A percentile compares a stretch with the other conserved stretches of the same genome.
Evolutionary conservation across 2,797 vertebrate genomes (phyloP).

Genomic region (Acanthornis magna): DNA sequence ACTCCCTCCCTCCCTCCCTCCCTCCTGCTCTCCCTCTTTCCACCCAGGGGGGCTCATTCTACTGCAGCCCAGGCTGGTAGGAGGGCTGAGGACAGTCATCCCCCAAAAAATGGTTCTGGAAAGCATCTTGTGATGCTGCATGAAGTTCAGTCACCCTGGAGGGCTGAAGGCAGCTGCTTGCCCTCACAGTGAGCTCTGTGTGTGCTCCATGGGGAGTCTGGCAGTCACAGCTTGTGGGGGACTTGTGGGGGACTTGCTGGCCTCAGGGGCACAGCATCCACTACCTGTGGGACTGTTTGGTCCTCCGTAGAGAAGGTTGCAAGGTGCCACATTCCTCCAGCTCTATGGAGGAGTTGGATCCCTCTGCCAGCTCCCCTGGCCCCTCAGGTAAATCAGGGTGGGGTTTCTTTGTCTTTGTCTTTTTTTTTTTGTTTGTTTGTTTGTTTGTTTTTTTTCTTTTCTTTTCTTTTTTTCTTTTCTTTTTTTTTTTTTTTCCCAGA

Average conservation of each 20-base stretch:
- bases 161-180: not conserved
- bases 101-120: not conserved
- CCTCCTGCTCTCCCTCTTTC: not conserved
- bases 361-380: not conserved
- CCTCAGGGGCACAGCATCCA: not conserved
- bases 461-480: too few species aligned
- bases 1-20: not conserved
- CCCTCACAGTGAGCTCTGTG: not conserved
- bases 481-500: too few species aligned
- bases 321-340: not conserved
- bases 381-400: not conserved
- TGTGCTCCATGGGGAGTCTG: not conserved
- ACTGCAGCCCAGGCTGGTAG: fast-evolving
- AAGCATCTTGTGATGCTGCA: not conserved
- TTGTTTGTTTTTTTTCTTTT: too few species aligned
- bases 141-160: not conserved
- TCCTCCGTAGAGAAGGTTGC: not conserved
- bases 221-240: not conserved
- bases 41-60: fast-evolving
- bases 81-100: not conserved
- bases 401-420: too few species aligned
- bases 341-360: not conserved
- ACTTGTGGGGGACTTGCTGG: not conserved
- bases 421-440: too few species aligned
- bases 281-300: not conserved